Evolutionary conservation across 2,113 vertebrate genomes (phyloP).

Genomic region (Chaetura pelagica): DNA sequence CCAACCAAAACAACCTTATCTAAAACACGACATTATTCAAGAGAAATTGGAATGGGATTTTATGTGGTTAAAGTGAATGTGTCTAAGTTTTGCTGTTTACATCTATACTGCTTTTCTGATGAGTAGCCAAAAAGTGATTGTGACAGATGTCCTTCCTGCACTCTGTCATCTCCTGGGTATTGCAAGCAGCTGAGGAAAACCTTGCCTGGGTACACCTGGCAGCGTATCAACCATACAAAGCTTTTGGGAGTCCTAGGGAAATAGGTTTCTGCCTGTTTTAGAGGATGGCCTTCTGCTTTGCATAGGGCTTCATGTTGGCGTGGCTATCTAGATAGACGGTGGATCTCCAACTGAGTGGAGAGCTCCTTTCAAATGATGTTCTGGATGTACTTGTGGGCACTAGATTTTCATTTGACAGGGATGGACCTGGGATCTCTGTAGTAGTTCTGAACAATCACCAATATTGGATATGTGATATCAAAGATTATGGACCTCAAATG

Average conservation of each 20-base stretch:
- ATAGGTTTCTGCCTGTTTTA: conserved; percentile 25
- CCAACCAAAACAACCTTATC: not conserved
- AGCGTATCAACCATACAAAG: conserved; percentile 14
- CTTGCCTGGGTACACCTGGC: conserved; percentile 45
- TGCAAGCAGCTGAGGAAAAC: conserved; percentile 39
- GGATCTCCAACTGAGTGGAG: not conserved
- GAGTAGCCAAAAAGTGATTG: not conserved
- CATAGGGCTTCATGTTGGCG: conserved; percentile 29
- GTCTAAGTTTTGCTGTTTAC: not conserved
- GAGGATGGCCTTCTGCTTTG: conserved; percentile 54
- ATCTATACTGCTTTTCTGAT: not conserved
- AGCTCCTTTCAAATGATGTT: not conserved
- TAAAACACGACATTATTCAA: not conserved
- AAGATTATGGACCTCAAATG: not conserved
- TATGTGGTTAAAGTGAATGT: not conserved
- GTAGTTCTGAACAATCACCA: not conserved
- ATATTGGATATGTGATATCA: not conserved
- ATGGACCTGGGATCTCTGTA: not conserved
- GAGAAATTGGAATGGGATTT: not conserved
- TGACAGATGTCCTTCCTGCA: conserved; percentile 31
- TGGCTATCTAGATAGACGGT: not conserved
- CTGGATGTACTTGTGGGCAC: not conserved
- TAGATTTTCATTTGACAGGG: not conserved
- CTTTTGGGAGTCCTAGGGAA: conserved; percentile 25
- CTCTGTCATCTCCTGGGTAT: conserved; percentile 46